Evolutionary conservation across 92 coral and sea anemone species (phyloP).

Genomic region (Heteractis magnifica): DNA sequence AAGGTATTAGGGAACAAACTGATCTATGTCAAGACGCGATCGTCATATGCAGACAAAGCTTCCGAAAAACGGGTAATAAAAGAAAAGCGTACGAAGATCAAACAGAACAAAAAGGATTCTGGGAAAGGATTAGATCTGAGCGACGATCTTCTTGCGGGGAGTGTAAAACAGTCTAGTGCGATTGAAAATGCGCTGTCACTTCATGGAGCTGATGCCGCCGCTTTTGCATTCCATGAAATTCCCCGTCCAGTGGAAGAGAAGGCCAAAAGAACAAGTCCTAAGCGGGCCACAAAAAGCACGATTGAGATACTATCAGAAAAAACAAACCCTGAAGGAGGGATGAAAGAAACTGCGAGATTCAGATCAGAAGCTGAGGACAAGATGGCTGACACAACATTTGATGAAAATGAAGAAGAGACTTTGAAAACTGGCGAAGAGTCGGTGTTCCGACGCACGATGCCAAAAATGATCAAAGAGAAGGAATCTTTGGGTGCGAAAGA

Average conservation of each 20-base stretch:
- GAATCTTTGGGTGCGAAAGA: neutral
- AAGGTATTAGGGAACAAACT: neutral
- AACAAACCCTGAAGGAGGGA: neutral
- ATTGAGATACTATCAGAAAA: slow-evolving; percentile 2
- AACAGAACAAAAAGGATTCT: neutral
- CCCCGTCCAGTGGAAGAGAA: neutral
- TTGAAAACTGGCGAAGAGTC: neutral
- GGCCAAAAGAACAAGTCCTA: neutral
- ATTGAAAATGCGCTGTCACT: neutral
- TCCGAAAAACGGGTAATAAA: neutral
- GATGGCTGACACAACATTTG: neutral
- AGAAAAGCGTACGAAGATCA: neutral
- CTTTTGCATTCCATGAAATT: neutral
- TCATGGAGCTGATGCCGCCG: neutral
- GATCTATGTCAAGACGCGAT: neutral
- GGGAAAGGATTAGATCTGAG: neutral
- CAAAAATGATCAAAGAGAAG: neutral
- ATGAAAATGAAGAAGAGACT: neutral
- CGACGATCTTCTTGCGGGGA: neutral
- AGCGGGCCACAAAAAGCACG: slow-evolving; percentile 1
- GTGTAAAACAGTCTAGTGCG: neutral
- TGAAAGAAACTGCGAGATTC: neutral
- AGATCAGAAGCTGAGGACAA: neutral
- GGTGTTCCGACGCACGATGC: neutral
- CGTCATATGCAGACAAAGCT: neutral